Percentiles rank a stretch among this genome's conserved stretches.
Conservation (phyloP, 2,113 vertebrate species). For the Psittacula cyanocephala region DNA sequence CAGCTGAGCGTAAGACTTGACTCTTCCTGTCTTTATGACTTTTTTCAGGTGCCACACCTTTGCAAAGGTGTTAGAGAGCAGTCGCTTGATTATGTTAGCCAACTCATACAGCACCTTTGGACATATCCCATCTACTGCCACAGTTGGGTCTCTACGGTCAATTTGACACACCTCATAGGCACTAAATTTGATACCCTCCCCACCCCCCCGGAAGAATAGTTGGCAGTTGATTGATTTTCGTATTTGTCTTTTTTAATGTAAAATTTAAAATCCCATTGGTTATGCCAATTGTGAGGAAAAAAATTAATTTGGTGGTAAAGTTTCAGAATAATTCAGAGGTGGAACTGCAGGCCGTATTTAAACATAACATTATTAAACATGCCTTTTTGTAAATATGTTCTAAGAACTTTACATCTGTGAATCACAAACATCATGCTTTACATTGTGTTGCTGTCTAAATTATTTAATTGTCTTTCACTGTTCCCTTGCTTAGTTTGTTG, state of each 20-base stretch:
- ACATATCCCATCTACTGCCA: not conserved
- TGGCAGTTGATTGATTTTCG: not conserved
- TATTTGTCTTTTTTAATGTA: not conserved
- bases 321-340: not conserved
- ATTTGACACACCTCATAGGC: not conserved
- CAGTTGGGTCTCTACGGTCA: not conserved
- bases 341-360: not conserved
- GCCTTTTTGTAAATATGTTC: not conserved
- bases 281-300: not conserved
- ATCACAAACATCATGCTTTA: constrained; percentile 29
- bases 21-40: not conserved
- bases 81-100: not conserved
- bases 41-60: not conserved
- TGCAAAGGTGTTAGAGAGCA: not conserved
- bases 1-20: accelerated
- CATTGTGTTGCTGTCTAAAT: constrained; percentile 16
- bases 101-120: not conserved
- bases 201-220: not conserved
- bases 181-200: not conserved
- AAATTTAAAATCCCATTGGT: not conserved
- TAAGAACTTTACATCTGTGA: constrained; percentile 12
- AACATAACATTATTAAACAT: not conserved
- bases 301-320: not conserved
- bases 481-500: constrained; percentile 12
- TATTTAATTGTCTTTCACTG: constrained; percentile 49